These are phyloP conservation scores for Drosophila lutescens DNA, from an alignment of 2,888 invertebrate species.

Conservation along the genomic window DNA sequence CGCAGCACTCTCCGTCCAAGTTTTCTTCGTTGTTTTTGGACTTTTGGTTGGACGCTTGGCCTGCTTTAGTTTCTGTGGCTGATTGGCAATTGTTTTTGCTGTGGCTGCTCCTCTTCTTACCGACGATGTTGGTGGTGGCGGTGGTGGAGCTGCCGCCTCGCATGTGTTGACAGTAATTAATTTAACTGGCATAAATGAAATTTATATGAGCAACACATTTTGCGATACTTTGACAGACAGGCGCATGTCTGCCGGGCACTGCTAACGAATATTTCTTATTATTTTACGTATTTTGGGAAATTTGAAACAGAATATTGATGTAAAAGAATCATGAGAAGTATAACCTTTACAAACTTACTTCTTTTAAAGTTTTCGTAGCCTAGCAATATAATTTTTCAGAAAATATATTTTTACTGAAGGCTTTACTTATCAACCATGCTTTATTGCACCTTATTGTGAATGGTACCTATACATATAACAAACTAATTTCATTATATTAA, in stretches of 20 bases:
- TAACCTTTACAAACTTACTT: too few relatives aligned
- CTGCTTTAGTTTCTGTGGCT: slow-evolving; percentile 70
- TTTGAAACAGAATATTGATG: background rate
- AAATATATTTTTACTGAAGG: too few relatives aligned
- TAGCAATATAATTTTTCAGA: too few relatives aligned
- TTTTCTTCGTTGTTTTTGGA: slow-evolving; percentile 45
- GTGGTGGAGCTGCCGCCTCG: slow-evolving; percentile 31
- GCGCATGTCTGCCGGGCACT: background rate
- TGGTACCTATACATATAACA: too few relatives aligned
- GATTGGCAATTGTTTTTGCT: slow-evolving; percentile 49
- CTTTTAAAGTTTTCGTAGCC: too few relatives aligned
- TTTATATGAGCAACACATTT: slow-evolving; percentile 75
- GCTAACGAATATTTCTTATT: too few relatives aligned
- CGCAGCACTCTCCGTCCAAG: slow-evolving; percentile 5
- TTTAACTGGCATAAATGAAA: slow-evolving; percentile 75
- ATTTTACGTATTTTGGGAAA: background rate
- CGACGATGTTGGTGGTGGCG: slow-evolving; percentile 15
- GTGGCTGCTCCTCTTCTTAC: slow-evolving; percentile 25
- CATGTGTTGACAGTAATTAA: slow-evolving; percentile 79
- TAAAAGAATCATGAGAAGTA: too few relatives aligned
- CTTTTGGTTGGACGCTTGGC: slow-evolving; percentile 63
- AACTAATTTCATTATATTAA: too few relatives aligned
- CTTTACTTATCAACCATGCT: too few relatives aligned
- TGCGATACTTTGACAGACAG: slow-evolving; percentile 53
- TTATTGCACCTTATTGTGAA: too few relatives aligned